Evolutionary conservation across 2,113 vertebrate species (phyloP), one percentile per base, ranked within the genome.

Genomic region (Aspiorhynchus laticeps): DNA sequence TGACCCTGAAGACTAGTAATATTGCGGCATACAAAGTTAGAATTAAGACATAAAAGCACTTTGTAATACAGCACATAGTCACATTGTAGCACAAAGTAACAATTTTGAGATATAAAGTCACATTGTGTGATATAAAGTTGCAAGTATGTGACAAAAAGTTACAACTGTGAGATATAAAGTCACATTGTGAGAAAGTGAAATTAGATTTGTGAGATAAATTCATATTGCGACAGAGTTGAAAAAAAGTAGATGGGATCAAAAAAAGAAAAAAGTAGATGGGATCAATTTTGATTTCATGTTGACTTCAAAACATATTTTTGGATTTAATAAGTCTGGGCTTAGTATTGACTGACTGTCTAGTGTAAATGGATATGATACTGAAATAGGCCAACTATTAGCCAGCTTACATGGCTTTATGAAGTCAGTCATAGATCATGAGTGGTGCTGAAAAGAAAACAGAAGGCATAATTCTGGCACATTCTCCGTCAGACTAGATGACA

Each of bases 391-490:
- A 19, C 82, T 85, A 86, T 81, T 69, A 88, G 76, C 48, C 7
- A 80, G 71, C 59, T 87, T 81, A 61, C 71, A 80, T 21, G 76
- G 76, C 73, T 88, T 87, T 65, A 38, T 56, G 0, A 33, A 56
- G 74, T 81, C 73, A 61, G 56, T 69, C 71, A 28, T n/a, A 78
- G 51, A 78, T 88, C 59, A 46, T 28, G 41, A 31, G 61, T 31
- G 28, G n/a, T 11, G 56, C 14, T 28, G 43, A 26, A 76, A 28
- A 76, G 83, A 56, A 81, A 89, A 85, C 75, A 69, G 15, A 8
- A 41, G 48, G 2, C 59, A 56, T 88, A 73, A 89, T 87, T 74
- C 51, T 63, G 56, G 38, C 59, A 75, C 82, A 87, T 87, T 89
- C 61, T 74, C 59, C 26, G 41, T 83, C 85, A 79, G 77, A 77